Percentiles rank a stretch among this genome's conserved stretches.
Conservation (phyloP, 2,113 vertebrate genomes). For the Heliornis fulica region DNA sequence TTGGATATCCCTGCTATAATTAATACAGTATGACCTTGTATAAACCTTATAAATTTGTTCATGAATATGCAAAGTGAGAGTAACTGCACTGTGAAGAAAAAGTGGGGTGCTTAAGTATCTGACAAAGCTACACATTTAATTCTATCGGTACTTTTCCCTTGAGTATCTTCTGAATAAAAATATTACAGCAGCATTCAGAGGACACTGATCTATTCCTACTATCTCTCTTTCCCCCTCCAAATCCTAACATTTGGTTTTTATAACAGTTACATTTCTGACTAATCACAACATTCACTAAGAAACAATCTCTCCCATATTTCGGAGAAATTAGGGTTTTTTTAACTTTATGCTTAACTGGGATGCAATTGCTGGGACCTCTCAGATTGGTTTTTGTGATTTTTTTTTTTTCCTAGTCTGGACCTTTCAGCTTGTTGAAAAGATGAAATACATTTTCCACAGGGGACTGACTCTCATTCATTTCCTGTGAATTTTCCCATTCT, state of each 20-base stretch:
- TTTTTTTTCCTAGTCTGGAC: background rate
- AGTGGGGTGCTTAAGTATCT: slow-evolving; percentile 40
- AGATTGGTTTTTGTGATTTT: background rate
- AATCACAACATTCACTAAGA: background rate
- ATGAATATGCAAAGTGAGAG: slow-evolving; percentile 42
- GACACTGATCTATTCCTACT: background rate
- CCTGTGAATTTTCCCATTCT: background rate
- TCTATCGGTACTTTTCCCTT: background rate
- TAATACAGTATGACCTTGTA: slow-evolving; percentile 16
- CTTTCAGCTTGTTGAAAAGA: background rate
- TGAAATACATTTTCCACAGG: background rate
- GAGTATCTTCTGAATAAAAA: slow-evolving; percentile 31
- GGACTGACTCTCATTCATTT: background rate
- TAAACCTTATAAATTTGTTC: slow-evolving; percentile 7
- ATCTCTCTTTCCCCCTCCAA: background rate
- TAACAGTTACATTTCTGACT: background rate
- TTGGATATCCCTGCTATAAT: slow-evolving; percentile 5
- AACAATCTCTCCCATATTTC: background rate
- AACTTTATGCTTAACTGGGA: background rate
- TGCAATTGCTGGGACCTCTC: background rate
- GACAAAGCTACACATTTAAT: slow-evolving; percentile 42
- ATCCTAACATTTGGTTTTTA: background rate
- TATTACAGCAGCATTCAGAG: slow-evolving; percentile 2
- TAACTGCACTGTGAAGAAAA: slow-evolving; percentile 14
- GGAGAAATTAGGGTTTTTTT: background rate